A percentile compares a stretch with the other conserved stretches of the same genome.
Evolutionary conservation across 2,888 invertebrate species (phyloP).

Genomic region (Lingula anatina): DNA sequence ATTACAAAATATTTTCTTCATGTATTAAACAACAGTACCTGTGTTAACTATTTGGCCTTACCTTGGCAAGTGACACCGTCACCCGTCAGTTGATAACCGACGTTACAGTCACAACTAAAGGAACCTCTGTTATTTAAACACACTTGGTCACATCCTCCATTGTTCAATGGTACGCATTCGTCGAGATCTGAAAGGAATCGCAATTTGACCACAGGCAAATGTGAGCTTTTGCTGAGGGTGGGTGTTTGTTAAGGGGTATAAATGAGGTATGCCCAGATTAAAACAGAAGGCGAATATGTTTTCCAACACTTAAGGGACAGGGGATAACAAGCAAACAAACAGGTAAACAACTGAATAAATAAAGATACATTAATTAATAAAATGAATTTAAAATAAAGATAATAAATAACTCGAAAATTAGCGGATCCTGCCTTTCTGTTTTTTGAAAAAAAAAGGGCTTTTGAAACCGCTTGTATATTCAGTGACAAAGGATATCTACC

Average conservation of each 20-base stretch:
- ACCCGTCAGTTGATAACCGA: neutral
- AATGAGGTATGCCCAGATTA: no score
- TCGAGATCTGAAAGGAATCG: neutral
- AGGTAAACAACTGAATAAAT: no score
- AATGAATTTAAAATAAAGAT: no score
- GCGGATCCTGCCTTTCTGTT: no score
- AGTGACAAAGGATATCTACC: no score
- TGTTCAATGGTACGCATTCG: neutral
- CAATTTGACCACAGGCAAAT: neutral
- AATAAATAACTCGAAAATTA: no score
- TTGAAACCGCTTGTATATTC: no score
- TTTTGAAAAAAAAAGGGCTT: no score
- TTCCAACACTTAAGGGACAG: no score
- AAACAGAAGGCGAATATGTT: no score
- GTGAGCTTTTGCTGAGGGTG: neutral
- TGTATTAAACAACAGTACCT: neutral
- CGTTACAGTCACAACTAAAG: neutral
- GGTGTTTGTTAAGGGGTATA: neutral
- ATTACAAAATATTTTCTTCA: neutral
- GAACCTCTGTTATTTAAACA: neutral
- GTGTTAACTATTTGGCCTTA: neutral
- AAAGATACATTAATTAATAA: no score
- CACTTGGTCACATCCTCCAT: slow-evolving; percentile 1
- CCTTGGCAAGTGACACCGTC: neutral
- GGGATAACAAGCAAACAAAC: no score